Base-by-base conservation (phyloP, 2,888 invertebrate species). In the Onthophagus sagittarius region DNA sequence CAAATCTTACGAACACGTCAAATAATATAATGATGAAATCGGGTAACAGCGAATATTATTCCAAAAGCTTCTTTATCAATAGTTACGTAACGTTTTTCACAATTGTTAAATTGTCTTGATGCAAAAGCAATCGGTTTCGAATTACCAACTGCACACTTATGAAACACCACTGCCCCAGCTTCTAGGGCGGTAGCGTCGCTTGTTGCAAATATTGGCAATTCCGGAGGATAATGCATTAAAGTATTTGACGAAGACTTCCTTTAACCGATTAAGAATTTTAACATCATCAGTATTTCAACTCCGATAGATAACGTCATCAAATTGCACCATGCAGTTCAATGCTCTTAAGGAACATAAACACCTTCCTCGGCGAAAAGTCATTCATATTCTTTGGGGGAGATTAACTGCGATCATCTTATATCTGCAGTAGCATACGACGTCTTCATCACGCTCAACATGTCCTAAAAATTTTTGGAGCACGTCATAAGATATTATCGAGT, bases 161-260 rank as follows among this genome's bases (percentile, higher is more conserved):
- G 74, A 70, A 71, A 73, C 64, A 76, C n/a, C 5, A 76, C 75
- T 9, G 75, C 76, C 13, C 74, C 72, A 63, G 23, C 70, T 9
- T 63, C 70, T 71, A 71, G 69, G 5, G 63, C 33, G 32, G 71
- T 73, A 0, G 73, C 75, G 65, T 76, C 76, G 70, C 76, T 73
- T 6, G 76, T 31, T 39, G 75, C 39, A 31, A 70, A 15, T 31
- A 76, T 15, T 11, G 72, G 73, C 33, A 73, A 32, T 1, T 74
- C 62, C 32, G 69, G 72, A 70, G 75, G 70, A 15, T 75, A 78
- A 31, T 75, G 77, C 3, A 76, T 73, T 53, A 77, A 62, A 13
- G 76, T 76, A 39, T 75, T 70, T 15, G 62, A 63, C 5, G 76
- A 76, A 31, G 72, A 72, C 63, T n/a, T 73, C 63, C 73, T 74